Evolutionary conservation across 2,113 vertebrate genomes (phyloP).

Genomic region (Oceanodroma tethys): DNA sequence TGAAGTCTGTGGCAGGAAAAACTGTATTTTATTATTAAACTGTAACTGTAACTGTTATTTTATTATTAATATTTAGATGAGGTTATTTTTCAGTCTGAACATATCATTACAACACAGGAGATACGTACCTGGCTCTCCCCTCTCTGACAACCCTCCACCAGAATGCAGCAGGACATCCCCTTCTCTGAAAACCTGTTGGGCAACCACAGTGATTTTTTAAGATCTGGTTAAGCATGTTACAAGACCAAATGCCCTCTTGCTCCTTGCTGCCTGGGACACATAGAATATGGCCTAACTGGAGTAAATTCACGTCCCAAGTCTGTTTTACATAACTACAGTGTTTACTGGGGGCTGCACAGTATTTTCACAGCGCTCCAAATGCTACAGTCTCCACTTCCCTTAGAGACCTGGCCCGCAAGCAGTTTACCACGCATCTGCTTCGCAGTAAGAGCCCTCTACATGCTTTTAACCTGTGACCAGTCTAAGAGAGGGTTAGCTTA

Average conservation of each 20-base stretch:
- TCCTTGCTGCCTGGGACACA: not conserved
- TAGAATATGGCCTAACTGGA: not conserved
- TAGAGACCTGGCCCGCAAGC: not conserved
- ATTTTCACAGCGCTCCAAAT: not conserved
- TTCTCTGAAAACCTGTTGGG: not conserved
- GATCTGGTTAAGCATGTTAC: not conserved
- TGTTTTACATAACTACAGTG: not conserved
- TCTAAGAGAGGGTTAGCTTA: not conserved
- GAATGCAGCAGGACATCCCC: not conserved
- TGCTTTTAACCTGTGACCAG: not conserved
- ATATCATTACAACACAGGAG: not conserved
- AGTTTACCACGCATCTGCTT: not conserved
- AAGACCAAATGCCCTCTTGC: not conserved
- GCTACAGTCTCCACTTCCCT: not conserved
- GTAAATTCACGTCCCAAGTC: not conserved
- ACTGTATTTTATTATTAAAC: no score
- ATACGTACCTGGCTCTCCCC: not conserved
- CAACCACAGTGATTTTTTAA: not conserved
- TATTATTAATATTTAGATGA: not conserved
- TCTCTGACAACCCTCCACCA: not conserved
- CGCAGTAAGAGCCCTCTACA: not conserved
- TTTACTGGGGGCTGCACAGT: not conserved
- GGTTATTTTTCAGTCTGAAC: not conserved
- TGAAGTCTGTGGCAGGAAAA: not conserved
- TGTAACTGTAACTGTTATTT: not conserved